These are phyloP conservation scores for Drosophila quadrilineata DNA, from an alignment of 1,140 invertebrate species.

Conservation along the genomic window DNA sequence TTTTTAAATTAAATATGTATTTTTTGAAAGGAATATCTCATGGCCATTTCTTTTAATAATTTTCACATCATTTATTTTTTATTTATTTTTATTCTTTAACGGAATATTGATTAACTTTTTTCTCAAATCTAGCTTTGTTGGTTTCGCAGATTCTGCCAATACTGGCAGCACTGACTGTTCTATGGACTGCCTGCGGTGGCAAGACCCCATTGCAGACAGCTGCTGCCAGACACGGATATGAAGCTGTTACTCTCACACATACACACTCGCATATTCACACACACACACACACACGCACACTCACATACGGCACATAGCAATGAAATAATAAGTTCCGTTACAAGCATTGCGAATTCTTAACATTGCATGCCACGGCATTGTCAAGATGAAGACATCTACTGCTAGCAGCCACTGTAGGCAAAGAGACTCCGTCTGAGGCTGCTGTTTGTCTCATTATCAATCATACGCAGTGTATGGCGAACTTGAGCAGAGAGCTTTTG, in stretches of 20 bases:
- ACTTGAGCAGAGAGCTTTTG: constrained; percentile 49
- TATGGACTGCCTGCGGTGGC: constrained; percentile 19
- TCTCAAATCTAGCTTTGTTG: too few species aligned
- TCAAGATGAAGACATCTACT: constrained; percentile 44
- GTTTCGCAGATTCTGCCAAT: too few species aligned
- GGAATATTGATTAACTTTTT: too few species aligned
- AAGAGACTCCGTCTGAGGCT: background rate
- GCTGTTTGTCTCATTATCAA: constrained; percentile 56
- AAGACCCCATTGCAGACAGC: constrained; percentile 19
- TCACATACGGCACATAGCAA: too few species aligned
- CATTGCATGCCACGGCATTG: constrained; percentile 50
- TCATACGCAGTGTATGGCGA: constrained; percentile 63
- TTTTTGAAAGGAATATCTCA: too few species aligned
- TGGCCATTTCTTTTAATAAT: too few species aligned
- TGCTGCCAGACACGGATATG: constrained; percentile 18
- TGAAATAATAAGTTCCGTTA: constrained; percentile 70
- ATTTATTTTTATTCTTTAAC: too few species aligned
- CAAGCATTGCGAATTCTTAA: constrained; percentile 55
- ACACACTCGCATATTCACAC: too few species aligned
- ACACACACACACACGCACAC: too few species aligned
- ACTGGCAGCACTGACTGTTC: background rate
- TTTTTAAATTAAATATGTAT: too few species aligned
- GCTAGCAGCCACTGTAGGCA: background rate
- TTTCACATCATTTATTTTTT: too few species aligned
- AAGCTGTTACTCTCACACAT: too few species aligned